Base-by-base conservation (phyloP, 2,888 invertebrate genomes). In the Prosopocoilus inquinatus region DNA sequence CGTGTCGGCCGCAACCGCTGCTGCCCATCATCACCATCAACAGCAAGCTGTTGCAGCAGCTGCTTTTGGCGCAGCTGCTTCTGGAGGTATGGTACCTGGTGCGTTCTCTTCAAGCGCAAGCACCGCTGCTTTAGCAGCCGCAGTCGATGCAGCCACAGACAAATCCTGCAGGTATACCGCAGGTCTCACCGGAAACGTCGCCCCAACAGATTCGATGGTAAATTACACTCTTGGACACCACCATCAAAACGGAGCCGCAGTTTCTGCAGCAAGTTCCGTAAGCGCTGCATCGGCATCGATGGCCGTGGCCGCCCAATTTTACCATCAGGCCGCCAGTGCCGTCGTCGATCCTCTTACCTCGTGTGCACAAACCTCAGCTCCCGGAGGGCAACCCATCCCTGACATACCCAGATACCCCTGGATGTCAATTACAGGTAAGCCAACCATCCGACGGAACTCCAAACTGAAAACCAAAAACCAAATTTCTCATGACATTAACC, bases 351-450 rank as follows among this genome's bases (percentile, higher is more conserved):
- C 92, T 71, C 84, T 92, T 60, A 88, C 88, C 67, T 86, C 87
- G 53, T 94, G 93, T 81, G 84, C 86, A 58, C 84, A 88, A 67
- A 80, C 82, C 46, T 80, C 83, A 45, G 81, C 82, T 58, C 20
- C 20, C 7, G 87, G 90, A 58, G 91, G 91, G 60, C 92, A 92
- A 78, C 91, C 92, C 55, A 88, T 94, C 75, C 91, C 92, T 47
- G 94, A 94, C 80, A 90, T 94, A 76, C 94, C 94, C 53, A 86
- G 94, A 74, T 94, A 95, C 78, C 94, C 94, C 47, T 95, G 94
- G 94, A 94, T 95, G 94, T 91, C 94, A 74, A 92, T 94, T 79
- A 94, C 94, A 84, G 94, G 94, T 94, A 84, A 88, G 84, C 82
- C 9, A 16, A 50, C 5, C 5, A 5, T 28, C 20, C 20, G 20